Base-by-base conservation (phyloP, 1,140 invertebrate genomes). In the Planococcus citri region DNA sequence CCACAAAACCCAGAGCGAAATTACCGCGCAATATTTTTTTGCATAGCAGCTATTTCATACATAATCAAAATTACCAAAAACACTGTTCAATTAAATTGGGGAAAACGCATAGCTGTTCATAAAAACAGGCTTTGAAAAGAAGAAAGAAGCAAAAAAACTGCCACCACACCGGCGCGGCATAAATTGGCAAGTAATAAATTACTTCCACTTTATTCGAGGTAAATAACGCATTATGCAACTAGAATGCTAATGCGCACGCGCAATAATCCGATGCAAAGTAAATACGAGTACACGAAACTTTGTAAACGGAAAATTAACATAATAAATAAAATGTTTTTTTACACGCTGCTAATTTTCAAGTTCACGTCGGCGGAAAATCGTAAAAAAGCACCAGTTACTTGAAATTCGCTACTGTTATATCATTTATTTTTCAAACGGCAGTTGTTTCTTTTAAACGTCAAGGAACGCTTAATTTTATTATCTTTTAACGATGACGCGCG, bases 121-220 rank as follows among this genome's bases (percentile, higher is more conserved):
- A n/a, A n/a, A 33, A 33, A 33, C 29, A 12, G 12, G 29, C 29
- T n/a, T 8, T 37, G 33, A 37, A 37, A 37, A 14, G 33, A 14
- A 14, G 41, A 51, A 51, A 2, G 41, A 17, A 51, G 17, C 2
- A 51, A 20, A 20, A 51, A 51, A 51, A 20, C n/a, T n/a, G n/a
- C n/a, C n/a, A n/a, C n/a, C n/a, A n/a, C n/a, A n/a, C n/a, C n/a
- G n/a, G n/a, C n/a, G n/a, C n/a, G n/a, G 41, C 41, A 51, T 51
- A 51, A 51, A 51, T 51, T 51, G 41, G 41, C 41, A 51, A 51
- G 41, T 51, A 51, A 51, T 51, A 51, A 51, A 51, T 51, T 51
- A 51, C 41, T 51, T 51, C n/a, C 41, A 20, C 12, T 51, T 51
- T 51, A 51, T 51, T 51, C 41, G n/a, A 51, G 41, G 41, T 51